These are phyloP conservation scores for Steinernema khuongi DNA, from an alignment of 1,140 invertebrate genomes.

Conservation along the genomic window DNA sequence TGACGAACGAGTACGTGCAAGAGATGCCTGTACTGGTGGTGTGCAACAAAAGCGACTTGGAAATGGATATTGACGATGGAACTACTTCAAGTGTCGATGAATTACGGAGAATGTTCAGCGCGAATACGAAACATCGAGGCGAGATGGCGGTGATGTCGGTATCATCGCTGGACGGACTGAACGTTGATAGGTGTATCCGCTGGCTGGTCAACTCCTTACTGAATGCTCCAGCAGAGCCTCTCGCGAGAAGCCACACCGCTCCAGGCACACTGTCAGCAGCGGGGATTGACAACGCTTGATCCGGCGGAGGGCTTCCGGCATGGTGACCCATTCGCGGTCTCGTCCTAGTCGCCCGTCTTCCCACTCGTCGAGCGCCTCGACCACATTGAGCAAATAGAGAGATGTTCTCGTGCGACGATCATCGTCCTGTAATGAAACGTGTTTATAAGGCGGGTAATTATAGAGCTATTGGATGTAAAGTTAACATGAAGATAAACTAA, in stretches of 20 bases:
- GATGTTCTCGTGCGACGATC: slow-evolving; percentile 3
- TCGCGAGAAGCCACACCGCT: slow-evolving; percentile 10
- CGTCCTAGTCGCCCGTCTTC: slow-evolving; percentile 2
- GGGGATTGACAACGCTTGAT: background rate
- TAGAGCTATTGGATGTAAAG: background rate
- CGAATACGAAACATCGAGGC: slow-evolving; percentile 36
- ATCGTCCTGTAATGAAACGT: slow-evolving; percentile 9
- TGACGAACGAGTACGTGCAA: slow-evolving; percentile 35
- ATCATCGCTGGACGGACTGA: slow-evolving; percentile 42
- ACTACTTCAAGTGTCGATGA: slow-evolving; percentile 22
- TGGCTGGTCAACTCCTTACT: slow-evolving; percentile 18
- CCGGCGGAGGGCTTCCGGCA: background rate
- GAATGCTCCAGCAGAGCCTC: slow-evolving; percentile 3
- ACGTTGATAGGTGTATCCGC: slow-evolving; percentile 36
- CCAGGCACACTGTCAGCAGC: slow-evolving; percentile 13
- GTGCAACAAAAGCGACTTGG: slow-evolving; percentile 39
- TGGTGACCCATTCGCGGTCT: background rate
- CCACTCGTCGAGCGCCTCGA: background rate
- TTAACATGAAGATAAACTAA: background rate
- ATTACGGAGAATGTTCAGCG: slow-evolving; percentile 18
- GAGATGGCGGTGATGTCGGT: slow-evolving; percentile 49
- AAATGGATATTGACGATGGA: slow-evolving; percentile 22
- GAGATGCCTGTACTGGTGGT: slow-evolving; percentile 33
- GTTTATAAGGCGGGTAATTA: slow-evolving; percentile 7
- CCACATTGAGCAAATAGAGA: background rate